phyloP scores from a whole-genome alignment of 2,113 vertebrate genomes.

The Glaucomys volans region DNA sequence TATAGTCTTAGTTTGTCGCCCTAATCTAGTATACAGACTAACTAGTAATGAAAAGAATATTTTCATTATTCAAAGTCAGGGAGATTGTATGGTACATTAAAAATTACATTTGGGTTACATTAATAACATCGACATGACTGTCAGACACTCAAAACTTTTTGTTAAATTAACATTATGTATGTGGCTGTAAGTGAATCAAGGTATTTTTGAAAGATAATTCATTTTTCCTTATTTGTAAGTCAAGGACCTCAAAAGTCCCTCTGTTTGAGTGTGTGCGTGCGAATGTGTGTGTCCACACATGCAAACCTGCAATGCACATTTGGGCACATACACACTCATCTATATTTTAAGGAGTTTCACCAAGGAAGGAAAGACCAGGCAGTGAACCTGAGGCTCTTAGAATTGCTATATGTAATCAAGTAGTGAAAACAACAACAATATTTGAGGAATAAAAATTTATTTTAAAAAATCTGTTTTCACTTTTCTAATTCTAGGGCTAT shows the following conservation, averaged over 20 bases:
- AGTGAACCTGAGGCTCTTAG: not conserved
- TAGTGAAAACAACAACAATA: not conserved
- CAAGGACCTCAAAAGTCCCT: not conserved
- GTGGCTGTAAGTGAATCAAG: not conserved
- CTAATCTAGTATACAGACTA: not conserved
- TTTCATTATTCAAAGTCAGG: slow-evolving; percentile 46
- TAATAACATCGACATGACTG: not conserved
- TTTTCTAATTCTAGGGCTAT: slow-evolving; percentile 52
- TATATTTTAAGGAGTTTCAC: slow-evolving; percentile 25
- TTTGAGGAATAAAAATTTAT: not conserved
- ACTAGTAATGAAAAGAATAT: not conserved
- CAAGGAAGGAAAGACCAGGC: not conserved
- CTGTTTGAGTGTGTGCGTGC: not conserved
- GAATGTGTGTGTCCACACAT: not conserved
- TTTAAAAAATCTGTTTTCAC: not conserved
- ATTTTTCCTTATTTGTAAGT: not conserved
- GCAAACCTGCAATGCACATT: too few species aligned
- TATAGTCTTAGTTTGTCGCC: not conserved
- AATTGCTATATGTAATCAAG: not conserved
- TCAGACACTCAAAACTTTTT: not conserved
- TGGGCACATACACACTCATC: not conserved
- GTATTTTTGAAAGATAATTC: not conserved
- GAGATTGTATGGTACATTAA: not conserved
- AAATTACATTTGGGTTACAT: not conserved
- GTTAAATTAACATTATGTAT: not conserved